Evolutionary conservation across 2,113 vertebrate genomes (phyloP), one percentile per base, ranked within the genome.

Genomic region (Bagarius yarrelli): DNA sequence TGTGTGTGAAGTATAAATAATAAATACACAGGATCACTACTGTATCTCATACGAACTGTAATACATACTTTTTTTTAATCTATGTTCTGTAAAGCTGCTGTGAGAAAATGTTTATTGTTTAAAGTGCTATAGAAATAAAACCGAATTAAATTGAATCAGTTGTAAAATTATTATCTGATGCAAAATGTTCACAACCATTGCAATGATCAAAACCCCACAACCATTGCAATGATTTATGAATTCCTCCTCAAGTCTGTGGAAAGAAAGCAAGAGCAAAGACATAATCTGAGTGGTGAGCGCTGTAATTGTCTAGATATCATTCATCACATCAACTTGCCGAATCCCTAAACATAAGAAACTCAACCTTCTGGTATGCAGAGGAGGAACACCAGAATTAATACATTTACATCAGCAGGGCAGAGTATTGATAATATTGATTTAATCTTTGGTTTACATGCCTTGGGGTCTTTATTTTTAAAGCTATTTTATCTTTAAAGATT

Each of bases 271-370:
- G 59, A 55, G 40, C 40, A 63, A 52, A 56, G 40, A 47, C 21
- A 25, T 25, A 21, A 27, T 50, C 18, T 36, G 30, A 21, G 50
- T 56, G 40, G 2, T 56, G 23, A 71, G 12, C 64, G 66, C 71
- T 63, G 32, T 34, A 25, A 59, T 55, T 52, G 56, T 40, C 34
- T 55, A 44, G 12, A 50, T 23, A 60, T 32, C 69, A 59, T 53
- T 69, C 4, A 69, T 79, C 61, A 36, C 34, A 67, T 23, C 55
- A 82, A 53, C 36, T 61, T 79, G 70, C 60, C 76, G 79, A 79
- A 79, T 64, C 36, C 57, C 44, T 18, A 53, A 57, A 36, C 80
- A 81, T 47, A 61, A 78, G 60, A 64, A 78, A 55, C 19, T 30
- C n/a, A 55, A 83, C 21, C 67, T 57, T 34, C 76, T 66, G 69